Evolutionary conservation across 2,888 invertebrate species (phyloP).

Genomic region (Phyto melanocephala): DNA sequence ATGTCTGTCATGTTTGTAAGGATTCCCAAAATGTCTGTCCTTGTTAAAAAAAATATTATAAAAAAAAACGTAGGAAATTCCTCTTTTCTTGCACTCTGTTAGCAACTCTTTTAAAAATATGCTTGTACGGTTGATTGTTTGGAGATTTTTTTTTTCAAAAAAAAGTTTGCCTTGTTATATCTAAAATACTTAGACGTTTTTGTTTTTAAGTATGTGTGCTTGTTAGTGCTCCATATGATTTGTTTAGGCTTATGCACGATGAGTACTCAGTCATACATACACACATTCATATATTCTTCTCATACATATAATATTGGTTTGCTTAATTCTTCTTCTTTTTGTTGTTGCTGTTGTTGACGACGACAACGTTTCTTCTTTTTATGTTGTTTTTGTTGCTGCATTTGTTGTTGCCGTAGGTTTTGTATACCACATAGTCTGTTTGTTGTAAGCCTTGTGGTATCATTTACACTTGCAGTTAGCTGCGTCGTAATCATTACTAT

Average conservation of each 20-base stretch:
- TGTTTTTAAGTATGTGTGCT: conserved; percentile 35
- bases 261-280: conserved; percentile 32
- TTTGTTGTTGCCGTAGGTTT: conserved; percentile 10
- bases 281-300: not conserved
- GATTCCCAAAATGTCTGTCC: conserved; percentile 59
- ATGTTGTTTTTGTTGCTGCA: not conserved
- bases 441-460: conserved; percentile 59
- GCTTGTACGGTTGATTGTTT: conserved; percentile 23
- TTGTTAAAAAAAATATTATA: conserved; percentile 17
- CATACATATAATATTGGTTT: conserved; percentile 12
- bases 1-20: conserved; percentile 56
- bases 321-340: not conserved
- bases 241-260: conserved; percentile 54
- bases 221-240: too few relatives aligned
- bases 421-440: conserved; percentile 44
- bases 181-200: conserved; percentile 57
- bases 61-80: not conserved
- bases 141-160: not conserved
- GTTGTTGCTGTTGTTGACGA: conserved; percentile 28
- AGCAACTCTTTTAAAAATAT: conserved; percentile 26
- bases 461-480: conserved; percentile 64
- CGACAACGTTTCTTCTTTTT: conserved; percentile 39
- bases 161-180: conserved; percentile 66
- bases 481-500: conserved; percentile 59
- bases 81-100: conserved; percentile 40